Evolutionary conservation across 2,113 vertebrate genomes (phyloP), one percentile per base, ranked within the genome.

Genomic region (Chlorocebus sabaeus): DNA sequence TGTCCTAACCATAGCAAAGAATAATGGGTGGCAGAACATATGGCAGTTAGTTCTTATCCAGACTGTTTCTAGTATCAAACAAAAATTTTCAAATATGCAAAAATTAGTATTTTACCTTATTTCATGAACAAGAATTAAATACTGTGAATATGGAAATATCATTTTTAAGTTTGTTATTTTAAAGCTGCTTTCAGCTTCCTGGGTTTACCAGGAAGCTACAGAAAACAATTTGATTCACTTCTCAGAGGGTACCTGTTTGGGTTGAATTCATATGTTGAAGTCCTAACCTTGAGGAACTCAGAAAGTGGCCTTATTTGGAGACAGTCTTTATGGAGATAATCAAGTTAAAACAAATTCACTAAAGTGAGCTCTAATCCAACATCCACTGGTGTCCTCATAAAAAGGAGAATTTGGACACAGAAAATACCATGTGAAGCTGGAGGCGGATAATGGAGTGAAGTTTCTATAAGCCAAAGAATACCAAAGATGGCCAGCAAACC

Each of bases 151-250:
- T 45, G 8, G 16, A 85, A 6, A 40, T 79, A 30, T 7, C 38
- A 59, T 48, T 93, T 96, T 78, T 40, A 89, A 82, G 13, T 70
- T 90, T 45, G 55, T 93, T 95, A 78, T 73, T 90, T 96, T 72
- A 84, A 78, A 64, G 2, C 12, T 18, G 50, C 52, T 90, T 83
- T 87, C 38, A 97, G n/a, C n/a, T n/a, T n/a, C n/a, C n/a, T n/a
- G 45, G 10, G 8, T 97, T 82, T 92, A 32, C 25, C 25, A 55
- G 17, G 83, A 93, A 55, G 0, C 14, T 92, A 96, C 59, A 87
- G 76, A 94, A 76, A 88, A 93, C 16, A 48, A 86, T 86, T 72
- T 64, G n/a, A 80, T 79, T 86, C 4, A 40, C 40, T 90, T 89
- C 68, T 94, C 73, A 92, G 45, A 84, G 55, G 43, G 8, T 35